Evolutionary conservation across 2,888 invertebrate species (phyloP).

Genomic region (Tricholauxania praeusta): DNA sequence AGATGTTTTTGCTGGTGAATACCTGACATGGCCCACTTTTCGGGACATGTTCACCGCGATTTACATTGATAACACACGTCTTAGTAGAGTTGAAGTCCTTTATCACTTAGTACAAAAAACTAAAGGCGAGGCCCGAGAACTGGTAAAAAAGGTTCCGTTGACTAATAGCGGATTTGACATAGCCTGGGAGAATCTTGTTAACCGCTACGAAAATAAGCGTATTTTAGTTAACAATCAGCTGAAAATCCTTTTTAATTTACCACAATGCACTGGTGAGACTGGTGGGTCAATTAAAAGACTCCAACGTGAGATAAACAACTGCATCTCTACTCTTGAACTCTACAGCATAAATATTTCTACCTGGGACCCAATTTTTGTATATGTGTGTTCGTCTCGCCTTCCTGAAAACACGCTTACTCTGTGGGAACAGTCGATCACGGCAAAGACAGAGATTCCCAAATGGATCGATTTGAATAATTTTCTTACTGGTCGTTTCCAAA

Average conservation of each 20-base stretch:
- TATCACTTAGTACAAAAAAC: too few relatives aligned
- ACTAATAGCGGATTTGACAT: conserved; percentile 10
- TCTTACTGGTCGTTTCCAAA: neutral
- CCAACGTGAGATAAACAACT: too few relatives aligned
- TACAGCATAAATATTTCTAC: too few relatives aligned
- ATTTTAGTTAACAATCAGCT: neutral
- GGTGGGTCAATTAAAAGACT: too few relatives aligned
- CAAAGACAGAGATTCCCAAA: conserved; percentile 13
- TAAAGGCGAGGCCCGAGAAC: too few relatives aligned
- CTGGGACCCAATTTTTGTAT: too few relatives aligned
- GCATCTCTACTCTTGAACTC: too few relatives aligned
- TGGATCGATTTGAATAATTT: conserved; percentile 24
- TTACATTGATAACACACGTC: neutral
- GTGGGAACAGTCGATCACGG: conserved; percentile 25
- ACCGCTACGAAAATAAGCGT: conserved; percentile 21
- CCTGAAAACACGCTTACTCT: conserved; percentile 19
- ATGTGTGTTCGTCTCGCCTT: conserved; percentile 20
- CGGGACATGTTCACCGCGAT: neutral
- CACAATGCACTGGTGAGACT: too few relatives aligned
- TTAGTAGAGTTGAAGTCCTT: too few relatives aligned
- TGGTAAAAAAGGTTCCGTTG: too few relatives aligned
- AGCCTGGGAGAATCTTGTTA: too few relatives aligned
- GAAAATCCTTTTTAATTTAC: too few relatives aligned
- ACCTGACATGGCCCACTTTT: conserved; percentile 4
- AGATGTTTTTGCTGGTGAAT: conserved; percentile 12